These are phyloP conservation scores for Paracanthobrama guichenoti DNA, from an alignment of 2,113 vertebrate genomes.

Conservation along the genomic window DNA sequence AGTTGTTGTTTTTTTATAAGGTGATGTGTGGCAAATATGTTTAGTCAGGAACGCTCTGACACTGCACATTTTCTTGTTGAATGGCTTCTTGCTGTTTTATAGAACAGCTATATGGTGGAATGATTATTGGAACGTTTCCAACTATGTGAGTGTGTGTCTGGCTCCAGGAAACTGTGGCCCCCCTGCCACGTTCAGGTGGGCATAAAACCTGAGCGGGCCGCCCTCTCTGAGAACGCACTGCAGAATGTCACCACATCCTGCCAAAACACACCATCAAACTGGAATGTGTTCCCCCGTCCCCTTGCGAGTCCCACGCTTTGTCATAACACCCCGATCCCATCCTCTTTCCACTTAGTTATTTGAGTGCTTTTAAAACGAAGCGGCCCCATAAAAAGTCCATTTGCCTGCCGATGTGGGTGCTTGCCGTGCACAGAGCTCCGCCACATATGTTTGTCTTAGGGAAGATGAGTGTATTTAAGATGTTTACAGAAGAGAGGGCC, in stretches of 20 bases:
- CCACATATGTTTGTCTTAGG: constrained; percentile 66
- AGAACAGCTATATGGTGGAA: constrained; percentile 29
- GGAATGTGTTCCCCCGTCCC: constrained; percentile 48
- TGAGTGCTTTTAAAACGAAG: constrained; percentile 49
- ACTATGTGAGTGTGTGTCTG: constrained; percentile 27
- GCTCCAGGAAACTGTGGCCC: constrained; percentile 27
- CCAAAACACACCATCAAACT: constrained; percentile 39
- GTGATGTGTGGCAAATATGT: constrained; percentile 40
- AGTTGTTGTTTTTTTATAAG: constrained; percentile 29
- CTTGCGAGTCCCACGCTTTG: constrained; percentile 33
- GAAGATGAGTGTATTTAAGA: constrained; percentile 68
- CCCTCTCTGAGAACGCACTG: constrained; percentile 20
- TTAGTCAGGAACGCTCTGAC: constrained; percentile 31
- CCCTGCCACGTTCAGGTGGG: constrained; percentile 49
- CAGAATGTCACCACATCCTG: constrained; percentile 49
- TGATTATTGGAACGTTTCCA: constrained; percentile 51
- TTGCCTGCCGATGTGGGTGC: constrained; percentile 52
- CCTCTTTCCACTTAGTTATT: constrained; percentile 38
- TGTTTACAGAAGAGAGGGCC: constrained; percentile 68
- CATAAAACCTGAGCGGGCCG: constrained; percentile 21
- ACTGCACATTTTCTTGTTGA: constrained; percentile 26
- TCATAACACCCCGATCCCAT: constrained; percentile 35
- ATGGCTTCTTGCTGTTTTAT: constrained; percentile 39
- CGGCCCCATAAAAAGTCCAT: constrained; percentile 67
- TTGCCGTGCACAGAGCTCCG: constrained; percentile 42